A percentile compares a stretch with the other conserved stretches of the same genome.
phyloP scores from a whole-genome alignment of 2,888 invertebrate genomes.

The Parochlus steinenii region DNA sequence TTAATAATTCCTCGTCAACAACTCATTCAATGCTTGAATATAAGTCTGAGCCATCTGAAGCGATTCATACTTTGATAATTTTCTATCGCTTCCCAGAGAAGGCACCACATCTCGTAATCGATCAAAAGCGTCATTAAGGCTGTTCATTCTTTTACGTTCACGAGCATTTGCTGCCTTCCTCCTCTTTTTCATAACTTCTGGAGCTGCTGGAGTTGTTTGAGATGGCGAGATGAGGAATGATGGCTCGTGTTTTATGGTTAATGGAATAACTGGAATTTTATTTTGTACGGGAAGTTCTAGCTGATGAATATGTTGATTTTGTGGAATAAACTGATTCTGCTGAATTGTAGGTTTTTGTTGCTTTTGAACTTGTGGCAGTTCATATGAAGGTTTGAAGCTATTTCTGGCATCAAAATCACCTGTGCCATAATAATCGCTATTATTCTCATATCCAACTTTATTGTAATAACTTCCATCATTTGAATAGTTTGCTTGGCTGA shows the following conservation, averaged over 20 bases:
- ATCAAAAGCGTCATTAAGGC: slow-evolving; percentile 57
- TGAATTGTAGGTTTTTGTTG: too few relatives aligned
- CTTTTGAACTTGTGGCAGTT: too few relatives aligned
- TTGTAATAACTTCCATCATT: not conserved
- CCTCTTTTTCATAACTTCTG: slow-evolving; percentile 40
- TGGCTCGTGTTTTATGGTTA: too few relatives aligned
- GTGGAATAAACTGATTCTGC: too few relatives aligned
- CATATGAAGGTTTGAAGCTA: too few relatives aligned
- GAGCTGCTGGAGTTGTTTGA: too few relatives aligned
- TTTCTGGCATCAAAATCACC: too few relatives aligned
- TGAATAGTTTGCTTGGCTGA: not conserved
- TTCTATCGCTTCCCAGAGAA: slow-evolving; percentile 48
- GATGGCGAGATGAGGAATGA: too few relatives aligned
- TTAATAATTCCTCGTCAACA: slow-evolving; percentile 28
- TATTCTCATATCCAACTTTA: not conserved
- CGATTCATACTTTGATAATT: slow-evolving; percentile 59
- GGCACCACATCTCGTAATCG: slow-evolving; percentile 48
- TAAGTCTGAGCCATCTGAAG: slow-evolving; percentile 65
- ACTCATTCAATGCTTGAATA: slow-evolving; percentile 48
- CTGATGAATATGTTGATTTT: too few relatives aligned
- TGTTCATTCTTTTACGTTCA: slow-evolving; percentile 56
- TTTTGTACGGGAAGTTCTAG: too few relatives aligned
- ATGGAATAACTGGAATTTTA: too few relatives aligned
- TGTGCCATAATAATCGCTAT: not conserved
- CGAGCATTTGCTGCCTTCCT: slow-evolving; percentile 54